Evolutionary conservation across 2,888 invertebrate genomes (phyloP).

Genomic region (Melikaiella ostensackeni): DNA sequence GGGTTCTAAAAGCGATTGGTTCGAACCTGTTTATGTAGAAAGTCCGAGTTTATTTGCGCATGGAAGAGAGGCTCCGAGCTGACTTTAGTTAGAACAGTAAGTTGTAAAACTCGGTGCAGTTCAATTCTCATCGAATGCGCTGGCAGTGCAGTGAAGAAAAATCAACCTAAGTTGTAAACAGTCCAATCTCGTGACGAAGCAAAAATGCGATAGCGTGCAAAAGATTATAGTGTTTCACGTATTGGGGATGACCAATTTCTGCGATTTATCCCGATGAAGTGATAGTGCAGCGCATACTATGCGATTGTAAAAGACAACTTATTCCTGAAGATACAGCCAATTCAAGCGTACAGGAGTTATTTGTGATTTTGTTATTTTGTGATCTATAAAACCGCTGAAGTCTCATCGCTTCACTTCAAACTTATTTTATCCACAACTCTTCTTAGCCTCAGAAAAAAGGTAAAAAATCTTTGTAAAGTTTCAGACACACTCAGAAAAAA

Average conservation of each 20-base stretch:
- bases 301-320: not conserved
- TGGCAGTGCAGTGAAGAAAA: not conserved
- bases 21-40: conserved; percentile 24
- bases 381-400: not conserved
- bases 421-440: not conserved
- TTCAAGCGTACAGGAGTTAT: not conserved
- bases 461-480: not conserved
- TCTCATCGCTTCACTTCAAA: not conserved
- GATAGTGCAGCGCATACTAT: not conserved
- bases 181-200: conserved; percentile 12
- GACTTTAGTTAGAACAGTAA: conserved; percentile 20
- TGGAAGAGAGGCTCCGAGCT: conserved; percentile 20
- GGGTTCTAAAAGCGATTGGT: not conserved
- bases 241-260: conserved; percentile 4
- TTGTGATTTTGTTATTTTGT: not conserved
- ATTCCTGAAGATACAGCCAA: not conserved
- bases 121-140: not conserved
- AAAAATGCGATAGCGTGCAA: conserved; percentile 9
- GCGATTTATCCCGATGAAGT: conserved; percentile 17
- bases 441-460: not conserved
- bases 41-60: conserved; percentile 33
- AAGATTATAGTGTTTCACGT: conserved; percentile 13
- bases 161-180: conserved; percentile 8
- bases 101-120: conserved; percentile 34
- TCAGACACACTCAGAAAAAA: not conserved